These are phyloP conservation scores for Leptinotarsa texana DNA, from an alignment of 1,140 invertebrate species.

Conservation along the genomic window DNA sequence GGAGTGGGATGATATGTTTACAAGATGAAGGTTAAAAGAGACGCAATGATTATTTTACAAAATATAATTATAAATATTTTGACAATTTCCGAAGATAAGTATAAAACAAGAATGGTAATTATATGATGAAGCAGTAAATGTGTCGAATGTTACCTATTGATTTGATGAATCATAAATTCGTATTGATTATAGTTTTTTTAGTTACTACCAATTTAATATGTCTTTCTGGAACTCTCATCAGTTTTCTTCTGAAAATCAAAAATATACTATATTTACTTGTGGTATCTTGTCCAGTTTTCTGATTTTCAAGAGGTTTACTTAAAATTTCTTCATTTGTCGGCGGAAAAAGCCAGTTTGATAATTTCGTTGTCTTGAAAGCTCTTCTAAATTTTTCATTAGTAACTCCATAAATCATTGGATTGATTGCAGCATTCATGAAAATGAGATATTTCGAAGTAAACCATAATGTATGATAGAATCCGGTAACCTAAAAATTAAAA, in stretches of 20 bases:
- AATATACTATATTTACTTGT: slow-evolving; percentile 20
- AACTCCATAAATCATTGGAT: slow-evolving; percentile 75
- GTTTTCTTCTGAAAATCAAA: slow-evolving; percentile 28
- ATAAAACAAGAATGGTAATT: too few relatives aligned
- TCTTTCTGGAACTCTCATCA: background rate
- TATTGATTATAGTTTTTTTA: slow-evolving; percentile 3
- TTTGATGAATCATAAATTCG: background rate
- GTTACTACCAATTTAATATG: background rate
- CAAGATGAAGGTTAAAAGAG: too few relatives aligned
- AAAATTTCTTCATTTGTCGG: background rate
- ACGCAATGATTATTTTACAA: too few relatives aligned
- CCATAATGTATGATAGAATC: slow-evolving; percentile 62
- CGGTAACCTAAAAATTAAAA: slow-evolving; percentile 57
- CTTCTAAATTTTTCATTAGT: slow-evolving; percentile 69
- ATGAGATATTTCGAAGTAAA: slow-evolving; percentile 71
- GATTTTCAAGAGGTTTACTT: background rate
- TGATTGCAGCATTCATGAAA: slow-evolving; percentile 71
- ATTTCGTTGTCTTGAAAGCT: slow-evolving; percentile 55
- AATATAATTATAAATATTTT: too few relatives aligned
- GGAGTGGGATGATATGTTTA: too few relatives aligned
- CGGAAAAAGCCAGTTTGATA: slow-evolving; percentile 11
- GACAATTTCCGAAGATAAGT: too few relatives aligned
- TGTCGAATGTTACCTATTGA: too few relatives aligned
- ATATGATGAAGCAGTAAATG: too few relatives aligned
- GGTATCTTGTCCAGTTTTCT: slow-evolving; percentile 13